phyloP scores from a whole-genome alignment of 2,888 invertebrate species.

The Oscheius onirici region DNA sequence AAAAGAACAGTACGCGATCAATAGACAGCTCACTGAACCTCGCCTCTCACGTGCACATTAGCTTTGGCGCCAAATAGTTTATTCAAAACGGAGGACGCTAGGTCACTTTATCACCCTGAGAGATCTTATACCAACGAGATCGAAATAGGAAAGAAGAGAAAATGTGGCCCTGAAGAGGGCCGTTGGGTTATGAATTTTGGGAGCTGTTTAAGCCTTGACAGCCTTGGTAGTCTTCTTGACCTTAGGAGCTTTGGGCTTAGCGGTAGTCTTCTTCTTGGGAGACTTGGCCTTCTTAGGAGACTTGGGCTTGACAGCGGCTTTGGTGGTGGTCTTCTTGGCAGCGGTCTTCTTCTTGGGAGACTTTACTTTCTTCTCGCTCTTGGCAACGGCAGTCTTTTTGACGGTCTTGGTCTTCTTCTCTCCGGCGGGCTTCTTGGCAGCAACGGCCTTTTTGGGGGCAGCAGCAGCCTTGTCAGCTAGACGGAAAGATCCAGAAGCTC shows the following conservation, averaged over 20 bases:
- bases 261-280: constrained; percentile 39
- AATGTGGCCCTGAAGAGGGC: constrained; percentile 60
- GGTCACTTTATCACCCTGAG: constrained; percentile 18
- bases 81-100: background rate
- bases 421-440: constrained; percentile 41
- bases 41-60: too few species aligned
- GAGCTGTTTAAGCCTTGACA: constrained; percentile 15
- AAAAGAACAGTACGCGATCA: too few species aligned
- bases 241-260: constrained; percentile 38
- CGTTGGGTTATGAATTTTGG: constrained; percentile 48
- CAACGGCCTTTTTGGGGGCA: constrained; percentile 31
- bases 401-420: constrained; percentile 47
- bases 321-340: constrained; percentile 40
- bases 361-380: constrained; percentile 18
- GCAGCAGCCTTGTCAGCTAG: constrained; percentile 44
- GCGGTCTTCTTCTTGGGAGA: constrained; percentile 31
- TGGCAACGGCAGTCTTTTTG: constrained; percentile 31
- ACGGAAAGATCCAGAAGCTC: constrained; percentile 63
- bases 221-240: constrained; percentile 36
- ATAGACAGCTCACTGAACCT: too few species aligned
- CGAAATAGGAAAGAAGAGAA: background rate
- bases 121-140: background rate
- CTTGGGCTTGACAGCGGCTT: constrained; percentile 34
- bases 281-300: constrained; percentile 44
- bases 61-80: too few species aligned